Percentiles rank a stretch among this genome's conserved stretches.
phyloP scores from a whole-genome alignment of 2,113 vertebrate species.

The Theristicus caerulescens region DNA sequence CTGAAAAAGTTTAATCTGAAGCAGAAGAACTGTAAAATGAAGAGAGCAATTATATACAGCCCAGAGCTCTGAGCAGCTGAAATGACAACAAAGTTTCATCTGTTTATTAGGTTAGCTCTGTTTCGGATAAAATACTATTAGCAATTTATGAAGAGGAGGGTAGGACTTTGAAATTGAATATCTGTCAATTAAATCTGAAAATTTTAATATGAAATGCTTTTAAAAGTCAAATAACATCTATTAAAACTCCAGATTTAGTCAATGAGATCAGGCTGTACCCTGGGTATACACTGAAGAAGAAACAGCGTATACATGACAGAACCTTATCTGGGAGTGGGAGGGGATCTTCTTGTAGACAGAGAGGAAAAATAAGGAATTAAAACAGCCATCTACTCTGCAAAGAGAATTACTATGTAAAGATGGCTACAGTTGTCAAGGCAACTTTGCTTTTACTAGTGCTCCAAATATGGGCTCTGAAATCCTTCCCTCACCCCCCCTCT shows the following conservation, averaged over 20 bases:
- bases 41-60: constrained; percentile 35
- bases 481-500: neutral
- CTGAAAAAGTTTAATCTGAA: constrained; percentile 59
- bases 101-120: constrained; percentile 39
- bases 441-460: constrained; percentile 42
- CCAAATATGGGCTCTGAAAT: neutral
- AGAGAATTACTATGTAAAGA: constrained; percentile 15
- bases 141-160: constrained; percentile 43
- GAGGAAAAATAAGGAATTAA: neutral
- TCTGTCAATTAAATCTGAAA: constrained; percentile 49
- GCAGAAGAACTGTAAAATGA: constrained; percentile 46
- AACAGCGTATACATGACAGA: neutral
- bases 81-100: constrained; percentile 50
- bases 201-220: constrained; percentile 54
- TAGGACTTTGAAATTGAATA: constrained; percentile 50
- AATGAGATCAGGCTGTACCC: constrained; percentile 27
- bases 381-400: neutral
- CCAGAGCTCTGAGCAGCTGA: constrained; percentile 15
- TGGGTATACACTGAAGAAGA: neutral
- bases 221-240: constrained; percentile 39
- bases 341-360: neutral
- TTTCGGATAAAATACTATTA: constrained; percentile 46
- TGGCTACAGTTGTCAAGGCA: constrained; percentile 59
- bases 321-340: neutral
- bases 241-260: constrained; percentile 46